Percentiles rank a stretch among this genome's conserved stretches.
These are phyloP conservation scores for Pagrus major DNA, from an alignment of 2,113 vertebrate species.

Conservation along the genomic window DNA sequence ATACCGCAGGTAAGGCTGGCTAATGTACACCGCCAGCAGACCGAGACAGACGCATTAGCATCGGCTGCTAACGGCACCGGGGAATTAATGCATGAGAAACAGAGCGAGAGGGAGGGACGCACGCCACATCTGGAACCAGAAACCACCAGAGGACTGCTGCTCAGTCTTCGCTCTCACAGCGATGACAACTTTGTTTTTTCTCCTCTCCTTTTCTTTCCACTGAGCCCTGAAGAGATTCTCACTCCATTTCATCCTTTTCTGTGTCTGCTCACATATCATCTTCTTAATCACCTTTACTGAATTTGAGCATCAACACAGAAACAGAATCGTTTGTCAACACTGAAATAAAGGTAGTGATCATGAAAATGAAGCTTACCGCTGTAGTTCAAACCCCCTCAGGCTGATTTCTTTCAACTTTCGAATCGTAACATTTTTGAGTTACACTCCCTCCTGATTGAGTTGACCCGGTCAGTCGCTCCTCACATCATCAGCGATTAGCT, in stretches of 20 bases:
- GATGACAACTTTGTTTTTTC: conserved; percentile 45
- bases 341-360: background rate
- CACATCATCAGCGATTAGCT: conserved; percentile 51
- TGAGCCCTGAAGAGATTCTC: conserved; percentile 10
- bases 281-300: background rate
- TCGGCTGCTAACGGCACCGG: conserved; percentile 32
- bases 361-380: background rate
- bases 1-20: conserved; percentile 92
- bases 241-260: conserved; percentile 1
- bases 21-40: conserved; percentile 54
- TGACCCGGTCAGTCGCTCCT: conserved; percentile 54
- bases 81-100: conserved; percentile 47
- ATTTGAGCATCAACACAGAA: background rate
- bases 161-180: conserved; percentile 31
- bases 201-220: conserved; percentile 13
- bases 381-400: background rate
- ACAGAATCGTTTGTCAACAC: background rate
- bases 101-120: background rate
- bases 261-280: background rate
- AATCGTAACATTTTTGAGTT: conserved; percentile 15
- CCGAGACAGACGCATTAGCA: conserved; percentile 52
- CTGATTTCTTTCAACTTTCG: conserved; percentile 12
- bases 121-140: conserved; percentile 54
- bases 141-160: conserved; percentile 42
- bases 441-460: conserved; percentile 33